Evolutionary conservation across 2,113 vertebrate species (phyloP).

Genomic region (Nerophis ophidion): DNA sequence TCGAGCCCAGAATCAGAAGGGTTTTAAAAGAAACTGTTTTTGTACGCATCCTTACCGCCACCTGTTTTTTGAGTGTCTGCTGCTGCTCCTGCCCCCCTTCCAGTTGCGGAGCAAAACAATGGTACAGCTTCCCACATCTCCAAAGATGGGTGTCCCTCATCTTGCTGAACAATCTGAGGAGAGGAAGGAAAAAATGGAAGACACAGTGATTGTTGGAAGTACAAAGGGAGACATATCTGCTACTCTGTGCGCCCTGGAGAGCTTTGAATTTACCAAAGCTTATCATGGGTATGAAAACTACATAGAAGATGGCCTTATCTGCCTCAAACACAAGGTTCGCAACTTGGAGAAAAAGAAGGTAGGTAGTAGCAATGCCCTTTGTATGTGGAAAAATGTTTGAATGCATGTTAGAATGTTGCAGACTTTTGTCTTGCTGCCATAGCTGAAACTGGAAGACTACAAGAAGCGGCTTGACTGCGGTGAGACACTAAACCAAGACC

Average conservation of each 20-base stretch:
- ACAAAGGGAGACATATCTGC: constrained; percentile 29
- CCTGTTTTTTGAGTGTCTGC: no score
- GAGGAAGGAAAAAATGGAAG: constrained; percentile 54
- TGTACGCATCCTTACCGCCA: no score
- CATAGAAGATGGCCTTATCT: constrained; percentile 91
- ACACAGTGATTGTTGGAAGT: not conserved
- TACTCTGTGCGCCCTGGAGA: constrained; percentile 62
- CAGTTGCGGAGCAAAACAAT: constrained; percentile 62
- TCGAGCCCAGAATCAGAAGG: no score
- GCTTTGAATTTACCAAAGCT: constrained; percentile 62
- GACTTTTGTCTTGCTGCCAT: not conserved
- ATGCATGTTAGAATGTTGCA: not conserved
- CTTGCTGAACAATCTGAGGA: constrained; percentile 62
- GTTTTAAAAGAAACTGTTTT: no score
- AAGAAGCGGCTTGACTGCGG: constrained; percentile 74
- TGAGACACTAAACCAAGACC: constrained; percentile 78
- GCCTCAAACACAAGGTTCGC: constrained; percentile 93
- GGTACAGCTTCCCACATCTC: constrained; percentile 82
- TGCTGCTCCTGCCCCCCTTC: not conserved
- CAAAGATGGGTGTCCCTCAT: constrained; percentile 56
- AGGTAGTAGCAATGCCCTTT: not conserved
- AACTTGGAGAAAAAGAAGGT: constrained; percentile 99
- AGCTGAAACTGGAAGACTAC: constrained; percentile 85
- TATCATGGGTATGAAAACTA: constrained; percentile 89
- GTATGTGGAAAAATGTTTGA: not conserved